Evolutionary conservation across 2,888 invertebrate genomes (phyloP).

Genomic region (Lasioglossum vierecki): DNA sequence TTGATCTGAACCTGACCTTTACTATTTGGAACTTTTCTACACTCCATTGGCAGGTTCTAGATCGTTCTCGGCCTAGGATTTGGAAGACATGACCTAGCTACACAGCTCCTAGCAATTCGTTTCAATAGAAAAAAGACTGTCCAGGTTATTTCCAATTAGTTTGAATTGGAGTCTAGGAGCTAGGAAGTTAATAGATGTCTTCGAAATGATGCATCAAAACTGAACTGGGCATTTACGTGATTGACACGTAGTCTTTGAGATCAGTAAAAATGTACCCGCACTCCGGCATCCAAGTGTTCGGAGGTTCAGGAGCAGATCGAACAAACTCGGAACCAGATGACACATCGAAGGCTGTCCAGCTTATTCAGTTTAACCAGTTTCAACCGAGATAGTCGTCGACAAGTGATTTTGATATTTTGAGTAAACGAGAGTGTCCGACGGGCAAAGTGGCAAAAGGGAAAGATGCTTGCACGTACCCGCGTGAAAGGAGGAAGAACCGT

Average conservation of each 20-base stretch:
- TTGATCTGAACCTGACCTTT: not conserved
- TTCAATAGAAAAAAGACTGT: not conserved
- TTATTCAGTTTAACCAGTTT: not conserved
- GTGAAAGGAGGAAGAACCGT: not conserved
- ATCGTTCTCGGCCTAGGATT: not conserved
- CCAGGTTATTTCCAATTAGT: not conserved
- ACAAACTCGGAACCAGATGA: not conserved
- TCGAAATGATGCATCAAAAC: too few relatives aligned
- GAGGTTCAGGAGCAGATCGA: too few relatives aligned
- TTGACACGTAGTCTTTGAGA: too few relatives aligned
- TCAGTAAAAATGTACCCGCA: too few relatives aligned
- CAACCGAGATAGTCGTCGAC: too few relatives aligned
- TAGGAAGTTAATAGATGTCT: not conserved
- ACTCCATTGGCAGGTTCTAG: not conserved
- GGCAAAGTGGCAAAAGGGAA: not conserved
- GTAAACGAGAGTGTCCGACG: not conserved
- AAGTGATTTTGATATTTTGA: not conserved
- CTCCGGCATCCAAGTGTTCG: too few relatives aligned
- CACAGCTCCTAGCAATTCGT: not conserved
- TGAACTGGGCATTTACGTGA: not conserved
- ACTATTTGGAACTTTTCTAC: not conserved
- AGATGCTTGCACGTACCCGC: conserved; percentile 42
- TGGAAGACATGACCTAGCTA: not conserved
- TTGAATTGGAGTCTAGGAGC: not conserved
- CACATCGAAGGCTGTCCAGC: not conserved